Conservation (phyloP, 2,888 invertebrate genomes). For the Folsomia manolachei region DNA sequence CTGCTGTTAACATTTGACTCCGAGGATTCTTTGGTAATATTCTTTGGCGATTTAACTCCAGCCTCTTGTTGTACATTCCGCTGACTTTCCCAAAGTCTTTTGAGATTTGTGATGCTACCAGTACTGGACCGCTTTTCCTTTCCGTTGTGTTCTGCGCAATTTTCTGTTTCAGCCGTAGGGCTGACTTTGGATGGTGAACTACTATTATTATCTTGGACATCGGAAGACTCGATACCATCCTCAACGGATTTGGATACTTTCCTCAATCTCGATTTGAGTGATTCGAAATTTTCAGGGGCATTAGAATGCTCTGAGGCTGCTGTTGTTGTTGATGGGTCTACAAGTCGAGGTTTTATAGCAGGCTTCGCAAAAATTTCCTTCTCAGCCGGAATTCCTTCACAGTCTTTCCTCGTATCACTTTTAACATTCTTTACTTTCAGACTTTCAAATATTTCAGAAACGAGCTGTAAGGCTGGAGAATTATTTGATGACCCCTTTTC, state of each 20-base stretch:
- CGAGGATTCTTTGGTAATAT: conserved; percentile 30
- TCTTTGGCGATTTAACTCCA: conserved; percentile 31
- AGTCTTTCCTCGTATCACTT: conserved; percentile 29
- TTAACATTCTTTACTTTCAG: conserved; percentile 64
- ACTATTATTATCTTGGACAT: conserved; percentile 27
- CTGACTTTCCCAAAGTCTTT: conserved; percentile 82
- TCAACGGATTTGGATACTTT: conserved; percentile 62
- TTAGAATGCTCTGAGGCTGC: conserved; percentile 39
- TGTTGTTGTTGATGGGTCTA: conserved; percentile 20
- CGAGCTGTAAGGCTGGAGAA: conserved; percentile 76
- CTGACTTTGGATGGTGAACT: neutral
- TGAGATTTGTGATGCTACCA: conserved; percentile 86
- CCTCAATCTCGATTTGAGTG: conserved; percentile 74
- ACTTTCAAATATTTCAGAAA: conserved; percentile 80
- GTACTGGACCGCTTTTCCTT: conserved; percentile 86
- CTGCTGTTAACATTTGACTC: conserved; percentile 52
- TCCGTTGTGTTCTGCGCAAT: conserved; percentile 55
- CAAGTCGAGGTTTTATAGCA: conserved; percentile 25
- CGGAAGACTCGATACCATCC: conserved; percentile 28
- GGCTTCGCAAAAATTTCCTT: conserved; percentile 3
- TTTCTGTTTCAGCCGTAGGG: conserved; percentile 28
- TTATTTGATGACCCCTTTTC: conserved; percentile 52
- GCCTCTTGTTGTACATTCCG: conserved; percentile 30
- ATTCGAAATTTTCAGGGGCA: conserved; percentile 45
- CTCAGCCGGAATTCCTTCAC: conserved; percentile 4